Evolutionary conservation across 2,888 invertebrate genomes (phyloP).

Genomic region (Branchinecta sandiegonensis): DNA sequence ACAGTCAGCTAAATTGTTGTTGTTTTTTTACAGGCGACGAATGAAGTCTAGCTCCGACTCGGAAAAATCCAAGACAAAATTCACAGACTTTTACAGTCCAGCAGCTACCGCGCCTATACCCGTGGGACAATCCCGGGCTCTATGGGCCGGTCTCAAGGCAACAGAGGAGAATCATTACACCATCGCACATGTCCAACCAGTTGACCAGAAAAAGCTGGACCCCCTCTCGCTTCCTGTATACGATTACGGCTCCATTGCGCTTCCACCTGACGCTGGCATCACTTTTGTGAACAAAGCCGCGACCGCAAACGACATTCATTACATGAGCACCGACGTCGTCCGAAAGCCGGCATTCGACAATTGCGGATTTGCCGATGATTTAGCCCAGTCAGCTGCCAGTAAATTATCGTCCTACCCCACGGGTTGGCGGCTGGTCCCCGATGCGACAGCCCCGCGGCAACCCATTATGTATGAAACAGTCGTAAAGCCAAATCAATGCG

Average conservation of each 20-base stretch:
- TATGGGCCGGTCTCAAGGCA: slow-evolving; percentile 57
- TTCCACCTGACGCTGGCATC: background rate
- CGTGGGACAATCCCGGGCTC: slow-evolving; percentile 40
- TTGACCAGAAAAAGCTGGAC: slow-evolving; percentile 26
- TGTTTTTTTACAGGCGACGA: background rate
- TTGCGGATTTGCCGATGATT: slow-evolving; percentile 7
- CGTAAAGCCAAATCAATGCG: slow-evolving; percentile 1
- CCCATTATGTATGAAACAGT: slow-evolving; percentile 15
- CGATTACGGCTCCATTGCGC: background rate
- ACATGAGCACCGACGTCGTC: slow-evolving; percentile 8
- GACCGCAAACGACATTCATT: background rate
- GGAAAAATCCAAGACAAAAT: slow-evolving; percentile 15
- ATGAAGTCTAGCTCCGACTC: background rate
- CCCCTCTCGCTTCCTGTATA: background rate
- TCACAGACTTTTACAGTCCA: background rate
- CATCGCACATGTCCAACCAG: slow-evolving; percentile 28
- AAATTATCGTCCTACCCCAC: slow-evolving; percentile 12
- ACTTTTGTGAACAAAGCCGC: slow-evolving; percentile 8
- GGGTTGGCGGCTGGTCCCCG: slow-evolving; percentile 3
- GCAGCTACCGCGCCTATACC: background rate
- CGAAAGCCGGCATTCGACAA: background rate
- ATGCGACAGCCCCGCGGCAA: background rate
- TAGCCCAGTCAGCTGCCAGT: background rate
- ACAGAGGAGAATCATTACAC: slow-evolving; percentile 28
- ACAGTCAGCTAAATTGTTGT: background rate